A percentile compares a stretch with the other conserved stretches of the same genome.
Conservation (phyloP, 2,797 vertebrate genomes). For the Rallus crepitans region DNA sequence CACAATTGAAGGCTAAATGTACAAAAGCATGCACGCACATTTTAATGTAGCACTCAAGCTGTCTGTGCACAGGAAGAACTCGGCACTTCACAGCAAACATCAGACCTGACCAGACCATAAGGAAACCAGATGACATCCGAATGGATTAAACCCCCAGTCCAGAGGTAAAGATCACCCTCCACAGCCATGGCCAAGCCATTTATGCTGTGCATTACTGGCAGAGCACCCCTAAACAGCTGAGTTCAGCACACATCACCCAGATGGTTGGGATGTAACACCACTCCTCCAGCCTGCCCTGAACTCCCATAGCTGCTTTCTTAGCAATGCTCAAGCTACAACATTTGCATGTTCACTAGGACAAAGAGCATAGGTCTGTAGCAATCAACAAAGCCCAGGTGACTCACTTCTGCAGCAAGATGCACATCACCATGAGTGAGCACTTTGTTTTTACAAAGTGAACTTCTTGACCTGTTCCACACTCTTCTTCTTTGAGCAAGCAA, state of each 20-base stretch:
- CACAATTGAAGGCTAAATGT: neutral
- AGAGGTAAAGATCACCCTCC: neutral
- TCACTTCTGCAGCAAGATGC: neutral
- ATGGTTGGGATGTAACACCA: rapidly evolving
- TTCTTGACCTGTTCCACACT: too few relatives aligned
- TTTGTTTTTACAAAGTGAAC: neutral
- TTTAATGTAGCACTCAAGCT: neutral
- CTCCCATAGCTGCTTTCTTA: neutral
- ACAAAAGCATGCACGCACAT: neutral
- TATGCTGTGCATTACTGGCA: rapidly evolving
- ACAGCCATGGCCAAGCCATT: neutral
- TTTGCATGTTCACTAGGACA: rapidly evolving
- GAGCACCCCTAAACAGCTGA: rapidly evolving
- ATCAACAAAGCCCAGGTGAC: neutral
- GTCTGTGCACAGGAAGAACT: neutral
- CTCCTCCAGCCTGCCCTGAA: neutral
- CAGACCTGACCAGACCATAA: neutral
- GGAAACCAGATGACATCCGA: neutral
- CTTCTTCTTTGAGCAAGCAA: neutral
- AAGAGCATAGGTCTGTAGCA: neutral
- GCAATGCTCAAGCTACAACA: neutral
- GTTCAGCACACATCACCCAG: neutral
- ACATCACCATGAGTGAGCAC: rapidly evolving
- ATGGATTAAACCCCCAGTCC: neutral
- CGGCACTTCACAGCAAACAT: rapidly evolving